A percentile compares a stretch with the other conserved stretches of the same genome.
phyloP scores from a whole-genome alignment of 2,797 vertebrate species.

The Crax fasciolata region DNA sequence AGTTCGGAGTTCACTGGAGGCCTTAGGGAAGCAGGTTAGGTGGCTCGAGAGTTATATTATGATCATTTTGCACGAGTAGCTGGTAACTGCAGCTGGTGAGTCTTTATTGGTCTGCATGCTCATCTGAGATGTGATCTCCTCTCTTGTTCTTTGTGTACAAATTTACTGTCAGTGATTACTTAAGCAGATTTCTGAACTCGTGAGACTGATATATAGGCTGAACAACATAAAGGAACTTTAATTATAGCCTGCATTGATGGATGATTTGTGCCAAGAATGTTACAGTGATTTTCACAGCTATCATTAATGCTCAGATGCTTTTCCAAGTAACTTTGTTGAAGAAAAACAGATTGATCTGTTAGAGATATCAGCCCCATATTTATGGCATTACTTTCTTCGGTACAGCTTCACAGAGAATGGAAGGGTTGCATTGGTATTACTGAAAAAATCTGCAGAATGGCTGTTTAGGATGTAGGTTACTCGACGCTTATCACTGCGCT shows the following conservation, averaged over 20 bases:
- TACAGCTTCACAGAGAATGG: not conserved
- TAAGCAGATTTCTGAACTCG: not conserved
- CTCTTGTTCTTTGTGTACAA: not conserved
- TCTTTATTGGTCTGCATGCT: not conserved
- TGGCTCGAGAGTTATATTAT: not conserved
- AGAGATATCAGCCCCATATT: not conserved
- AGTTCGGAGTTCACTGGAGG: not conserved
- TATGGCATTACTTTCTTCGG: not conserved
- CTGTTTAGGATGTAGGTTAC: not conserved
- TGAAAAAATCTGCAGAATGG: not conserved
- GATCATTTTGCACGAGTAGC: not conserved
- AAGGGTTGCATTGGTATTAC: not conserved
- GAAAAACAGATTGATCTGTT: not conserved
- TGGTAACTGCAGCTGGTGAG: not conserved
- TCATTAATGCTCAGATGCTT: not conserved
- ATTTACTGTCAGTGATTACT: not conserved
- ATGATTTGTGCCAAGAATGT: not conserved
- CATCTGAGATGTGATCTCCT: not conserved
- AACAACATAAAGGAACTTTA: not conserved
- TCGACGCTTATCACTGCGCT: not conserved
- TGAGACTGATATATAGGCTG: not conserved
- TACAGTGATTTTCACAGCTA: not conserved
- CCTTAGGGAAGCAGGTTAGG: not conserved
- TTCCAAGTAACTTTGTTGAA: not conserved
- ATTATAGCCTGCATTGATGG: not conserved